These are phyloP conservation scores for Mobula hypostoma DNA, from an alignment of 2,113 vertebrate species.

Conservation along the genomic window DNA sequence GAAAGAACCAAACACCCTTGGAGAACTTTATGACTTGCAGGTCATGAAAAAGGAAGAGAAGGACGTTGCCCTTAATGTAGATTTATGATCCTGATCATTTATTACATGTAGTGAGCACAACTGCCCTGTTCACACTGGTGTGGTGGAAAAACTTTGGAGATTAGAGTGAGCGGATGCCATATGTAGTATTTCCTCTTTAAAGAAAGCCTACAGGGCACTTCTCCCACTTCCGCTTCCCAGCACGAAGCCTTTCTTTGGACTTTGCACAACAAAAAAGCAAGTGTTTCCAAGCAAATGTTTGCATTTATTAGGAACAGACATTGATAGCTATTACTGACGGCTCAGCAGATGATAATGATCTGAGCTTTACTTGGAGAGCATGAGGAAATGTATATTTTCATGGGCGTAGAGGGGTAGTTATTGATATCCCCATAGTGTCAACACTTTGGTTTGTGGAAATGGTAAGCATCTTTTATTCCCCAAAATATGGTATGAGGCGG, in stretches of 20 bases:
- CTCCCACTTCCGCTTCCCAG: neutral
- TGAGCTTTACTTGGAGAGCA: neutral
- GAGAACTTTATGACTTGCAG: neutral
- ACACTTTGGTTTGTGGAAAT: neutral
- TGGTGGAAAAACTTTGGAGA: neutral
- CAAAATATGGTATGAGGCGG: neutral
- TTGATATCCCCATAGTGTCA: neutral
- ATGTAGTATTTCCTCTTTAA: neutral
- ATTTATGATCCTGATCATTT: neutral
- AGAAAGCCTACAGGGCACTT: neutral
- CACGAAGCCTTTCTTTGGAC: neutral
- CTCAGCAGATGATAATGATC: neutral
- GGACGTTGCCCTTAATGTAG: neutral
- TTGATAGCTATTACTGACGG: neutral
- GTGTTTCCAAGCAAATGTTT: neutral
- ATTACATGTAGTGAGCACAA: neutral
- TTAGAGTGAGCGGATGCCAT: neutral
- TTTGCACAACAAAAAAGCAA: neutral
- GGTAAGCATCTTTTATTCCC: too few species aligned
- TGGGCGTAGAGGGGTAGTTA: neutral
- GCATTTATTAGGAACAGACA: slow-evolving; percentile 24
- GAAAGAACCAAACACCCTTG: too few species aligned
- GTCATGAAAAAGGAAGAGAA: neutral
- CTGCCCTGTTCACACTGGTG: neutral
- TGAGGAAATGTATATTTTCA: neutral